phyloP scores from a whole-genome alignment of 2,888 invertebrate genomes.

The Girardia tigrina region DNA sequence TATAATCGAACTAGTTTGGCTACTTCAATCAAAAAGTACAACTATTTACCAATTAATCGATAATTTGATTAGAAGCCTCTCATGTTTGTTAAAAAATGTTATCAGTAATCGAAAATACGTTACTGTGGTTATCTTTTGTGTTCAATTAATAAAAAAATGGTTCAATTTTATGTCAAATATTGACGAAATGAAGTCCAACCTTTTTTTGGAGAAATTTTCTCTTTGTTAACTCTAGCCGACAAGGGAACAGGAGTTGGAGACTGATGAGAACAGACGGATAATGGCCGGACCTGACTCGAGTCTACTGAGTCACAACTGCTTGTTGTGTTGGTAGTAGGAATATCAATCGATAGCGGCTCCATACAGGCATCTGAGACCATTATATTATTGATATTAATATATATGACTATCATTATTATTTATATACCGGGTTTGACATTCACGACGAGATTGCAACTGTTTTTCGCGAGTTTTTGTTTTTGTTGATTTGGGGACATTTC shows the following conservation, averaged over 20 bases:
- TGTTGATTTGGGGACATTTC: slow-evolving; percentile 12
- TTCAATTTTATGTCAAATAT: too few relatives aligned
- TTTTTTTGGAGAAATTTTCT: background rate
- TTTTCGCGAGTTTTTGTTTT: background rate
- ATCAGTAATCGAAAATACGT: too few relatives aligned
- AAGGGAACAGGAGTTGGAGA: background rate
- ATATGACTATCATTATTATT: too few relatives aligned
- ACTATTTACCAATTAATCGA: too few relatives aligned
- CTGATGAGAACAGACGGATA: background rate
- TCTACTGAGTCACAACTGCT: slow-evolving; percentile 14
- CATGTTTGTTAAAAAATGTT: too few relatives aligned
- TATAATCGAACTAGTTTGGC: too few relatives aligned
- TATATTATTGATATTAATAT: too few relatives aligned
- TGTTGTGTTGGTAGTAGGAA: background rate
- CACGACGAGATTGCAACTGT: background rate
- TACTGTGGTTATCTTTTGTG: too few relatives aligned
- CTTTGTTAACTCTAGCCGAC: background rate
- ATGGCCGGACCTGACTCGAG: background rate
- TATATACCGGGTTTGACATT: background rate
- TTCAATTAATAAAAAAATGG: too few relatives aligned
- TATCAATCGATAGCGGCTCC: slow-evolving; percentile 2
- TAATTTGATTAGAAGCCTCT: too few relatives aligned
- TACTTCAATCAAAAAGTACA: too few relatives aligned
- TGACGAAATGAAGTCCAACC: background rate
- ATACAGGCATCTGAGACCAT: background rate